These are phyloP conservation scores for Thecophora atra DNA, from an alignment of 2,888 invertebrate species.

Conservation along the genomic window DNA sequence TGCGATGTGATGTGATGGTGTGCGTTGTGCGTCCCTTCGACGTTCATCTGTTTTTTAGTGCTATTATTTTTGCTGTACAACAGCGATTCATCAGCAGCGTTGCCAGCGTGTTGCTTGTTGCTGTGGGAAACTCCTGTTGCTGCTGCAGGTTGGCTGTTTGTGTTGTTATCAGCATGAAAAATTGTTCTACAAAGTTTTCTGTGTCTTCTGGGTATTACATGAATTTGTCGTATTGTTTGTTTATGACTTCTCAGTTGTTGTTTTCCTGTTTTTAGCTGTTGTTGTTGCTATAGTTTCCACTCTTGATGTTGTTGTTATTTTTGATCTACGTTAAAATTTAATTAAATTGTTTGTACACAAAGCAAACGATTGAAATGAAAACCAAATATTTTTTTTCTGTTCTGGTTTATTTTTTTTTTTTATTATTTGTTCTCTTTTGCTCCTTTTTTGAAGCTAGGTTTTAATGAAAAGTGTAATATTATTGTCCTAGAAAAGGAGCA, in stretches of 20 bases:
- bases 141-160: neutral
- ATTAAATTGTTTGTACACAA: constrained; percentile 22
- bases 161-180: constrained; percentile 22
- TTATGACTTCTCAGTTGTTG: constrained; percentile 14
- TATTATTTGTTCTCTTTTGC: neutral
- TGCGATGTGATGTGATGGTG: neutral
- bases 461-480: too few relatives aligned
- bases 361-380: constrained; percentile 5
- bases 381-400: neutral
- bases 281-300: neutral
- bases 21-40: neutral
- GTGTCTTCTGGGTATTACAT: neutral
- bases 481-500: neutral
- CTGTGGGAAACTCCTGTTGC: neutral
- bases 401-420: neutral
- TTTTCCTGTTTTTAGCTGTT: neutral
- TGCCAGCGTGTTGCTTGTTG: constrained; percentile 9
- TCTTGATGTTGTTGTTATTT: neutral
- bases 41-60: neutral
- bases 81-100: neutral
- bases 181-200: constrained; percentile 10
- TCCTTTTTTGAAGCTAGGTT: too few relatives aligned
- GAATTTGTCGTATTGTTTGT: constrained; percentile 16
- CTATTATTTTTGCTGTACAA: neutral
- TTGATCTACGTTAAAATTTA: constrained; percentile 9